phyloP scores from a whole-genome alignment of 1,140 invertebrate genomes.

The Drosophila lini region DNA sequence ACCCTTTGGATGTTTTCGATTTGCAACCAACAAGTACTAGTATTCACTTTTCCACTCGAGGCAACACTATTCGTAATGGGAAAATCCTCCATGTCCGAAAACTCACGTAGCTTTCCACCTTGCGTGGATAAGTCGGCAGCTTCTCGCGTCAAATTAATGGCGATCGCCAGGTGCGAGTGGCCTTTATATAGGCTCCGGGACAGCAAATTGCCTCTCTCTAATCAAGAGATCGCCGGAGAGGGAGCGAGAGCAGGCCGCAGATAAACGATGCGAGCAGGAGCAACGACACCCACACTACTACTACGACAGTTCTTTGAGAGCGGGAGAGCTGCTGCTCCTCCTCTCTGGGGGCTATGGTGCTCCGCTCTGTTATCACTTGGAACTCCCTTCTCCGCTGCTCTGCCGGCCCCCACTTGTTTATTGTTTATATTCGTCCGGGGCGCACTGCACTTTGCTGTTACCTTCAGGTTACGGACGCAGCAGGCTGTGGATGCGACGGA shows the following conservation, averaged over 20 bases:
- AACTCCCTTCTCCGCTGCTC: neutral
- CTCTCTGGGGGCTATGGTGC: slow-evolving; percentile 2
- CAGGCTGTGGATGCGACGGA: slow-evolving; percentile 5
- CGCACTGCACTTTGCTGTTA: slow-evolving; percentile 16
- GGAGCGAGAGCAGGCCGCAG: slow-evolving; percentile 2
- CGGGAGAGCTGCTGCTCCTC: slow-evolving; percentile 1
- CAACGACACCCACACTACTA: neutral
- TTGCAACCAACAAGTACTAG: neutral
- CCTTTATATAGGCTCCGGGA: slow-evolving; percentile 22
- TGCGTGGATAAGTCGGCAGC: slow-evolving; percentile 17
- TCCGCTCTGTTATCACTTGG: slow-evolving; percentile 7
- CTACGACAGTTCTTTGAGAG: neutral
- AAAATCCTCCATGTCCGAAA: slow-evolving; percentile 4
- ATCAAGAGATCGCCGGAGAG: slow-evolving; percentile 26
- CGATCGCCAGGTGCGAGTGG: slow-evolving; percentile 2
- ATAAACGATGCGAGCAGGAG: slow-evolving; percentile 23
- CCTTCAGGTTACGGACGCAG: slow-evolving; percentile 16
- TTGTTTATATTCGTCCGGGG: slow-evolving; percentile 21
- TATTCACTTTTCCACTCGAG: slow-evolving; percentile 9
- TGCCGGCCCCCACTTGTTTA: neutral
- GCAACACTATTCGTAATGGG: slow-evolving; percentile 14
- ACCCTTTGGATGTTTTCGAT: neutral
- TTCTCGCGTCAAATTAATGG: slow-evolving; percentile 16
- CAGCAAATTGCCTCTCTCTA: neutral
- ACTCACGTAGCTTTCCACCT: slow-evolving; percentile 30